Evolutionary conservation across 1,140 invertebrate species (phyloP), one percentile per base, ranked within the genome.

Genomic region (Calosoma granatense): DNA sequence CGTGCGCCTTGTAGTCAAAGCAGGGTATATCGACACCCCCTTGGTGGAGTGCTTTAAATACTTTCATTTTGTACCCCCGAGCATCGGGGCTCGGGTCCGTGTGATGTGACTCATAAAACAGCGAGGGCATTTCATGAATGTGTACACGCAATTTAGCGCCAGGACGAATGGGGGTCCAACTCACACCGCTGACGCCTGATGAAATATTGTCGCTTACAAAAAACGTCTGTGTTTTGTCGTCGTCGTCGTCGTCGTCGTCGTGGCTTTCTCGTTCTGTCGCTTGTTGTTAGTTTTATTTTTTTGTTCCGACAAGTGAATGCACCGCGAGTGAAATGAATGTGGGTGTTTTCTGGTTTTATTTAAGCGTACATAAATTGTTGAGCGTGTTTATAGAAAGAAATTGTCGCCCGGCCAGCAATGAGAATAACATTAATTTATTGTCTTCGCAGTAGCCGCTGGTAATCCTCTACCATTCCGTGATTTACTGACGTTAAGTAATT

Each of bases 131-230:
- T 47, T 17, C 41, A 47, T 47, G 41, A 47, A 47, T 47, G 41
- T 47, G 26, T 30, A 47, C 41, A 47, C 41, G 41, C 41, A 47
- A 47, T 47, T 47, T 47, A 47, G 9, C 41, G 41, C 41, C 15
- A n/a, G 26, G n/a, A n/a, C n/a, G n/a, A n/a, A 30, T 14, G 26
- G 26, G 14, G 26, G 26, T 6, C 26, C 14, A 30, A 4, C 26
- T 30, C 26, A 4, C 26, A 14, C 14, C 26, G 26, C n/a, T n/a
- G n/a, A n/a, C 26, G 26, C 4, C 26, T 14, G 26, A 30, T 30
- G 26, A 30, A 30, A 30, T 30, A 30, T 30, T 14, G 4, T 30
- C 14, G 26, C n/a, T n/a, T n/a, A n/a, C n/a, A n/a, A 30, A 30
- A 30, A 30, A 30, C 26, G 26, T 30, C 26, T 30, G 26, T 30